Conservation (phyloP, 2,797 vertebrate genomes). For the Pelobates cultripes region DNA sequence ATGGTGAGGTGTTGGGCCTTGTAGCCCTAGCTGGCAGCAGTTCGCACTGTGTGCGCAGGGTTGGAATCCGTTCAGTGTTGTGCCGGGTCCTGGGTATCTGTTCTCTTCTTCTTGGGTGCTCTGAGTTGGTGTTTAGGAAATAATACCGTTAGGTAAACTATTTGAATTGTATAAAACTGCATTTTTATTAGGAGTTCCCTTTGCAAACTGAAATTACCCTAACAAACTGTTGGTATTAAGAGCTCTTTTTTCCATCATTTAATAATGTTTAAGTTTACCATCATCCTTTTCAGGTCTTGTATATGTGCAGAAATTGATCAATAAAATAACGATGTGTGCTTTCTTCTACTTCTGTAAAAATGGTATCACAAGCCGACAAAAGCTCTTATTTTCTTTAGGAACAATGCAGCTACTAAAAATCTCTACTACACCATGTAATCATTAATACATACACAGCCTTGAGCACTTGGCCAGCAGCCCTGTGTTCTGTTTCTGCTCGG, state of each 20-base stretch:
- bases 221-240: not conserved
- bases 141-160: no score
- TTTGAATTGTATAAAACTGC: no score
- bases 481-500: conserved; percentile 4
- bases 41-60: no score
- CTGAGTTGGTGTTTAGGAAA: no score
- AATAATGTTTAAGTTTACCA: no score
- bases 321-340: not conserved
- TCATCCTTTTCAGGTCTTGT: not conserved
- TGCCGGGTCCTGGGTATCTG: no score
- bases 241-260: not conserved
- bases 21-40: no score
- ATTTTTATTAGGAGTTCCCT: no score
- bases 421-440: conserved; percentile 45
- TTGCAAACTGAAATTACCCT: no score
- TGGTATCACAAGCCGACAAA: not conserved
- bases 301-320: not conserved
- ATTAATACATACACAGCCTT: conserved; percentile 52
- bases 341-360: conserved; percentile 3
- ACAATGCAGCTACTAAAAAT: conserved; percentile 41
- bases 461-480: conserved; percentile 39
- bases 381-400: conserved; percentile 30
- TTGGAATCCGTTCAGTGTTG: no score
- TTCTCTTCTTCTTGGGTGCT: no score
- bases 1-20: no score